Base-by-base conservation (phyloP, 2,113 vertebrate species). In the Chroicocephalus ridibundus region DNA sequence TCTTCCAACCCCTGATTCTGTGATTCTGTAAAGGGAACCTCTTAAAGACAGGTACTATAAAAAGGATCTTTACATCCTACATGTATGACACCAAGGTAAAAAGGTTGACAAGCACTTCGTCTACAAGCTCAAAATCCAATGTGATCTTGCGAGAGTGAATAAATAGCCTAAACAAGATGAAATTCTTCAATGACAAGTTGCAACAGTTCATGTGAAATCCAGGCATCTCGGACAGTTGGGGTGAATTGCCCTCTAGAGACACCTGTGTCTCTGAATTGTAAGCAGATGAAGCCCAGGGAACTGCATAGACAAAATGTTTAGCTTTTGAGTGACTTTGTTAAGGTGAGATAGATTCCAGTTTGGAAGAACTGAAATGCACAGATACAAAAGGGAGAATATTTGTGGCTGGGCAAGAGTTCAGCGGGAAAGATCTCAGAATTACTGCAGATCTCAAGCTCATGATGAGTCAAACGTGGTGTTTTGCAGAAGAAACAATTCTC, bases 371-470 rank as follows among this genome's bases (percentile, higher is more conserved):
- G 69, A 96, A 95, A 88, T 55, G n/a, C 68, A 17, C 52, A 92
- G 71, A 93, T 88, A 92, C 3, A 4, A 74, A 94, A 31, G 13
- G n/a, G 60, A 81, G 85, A 94, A 95, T 95, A 86, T 88, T 93
- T 97, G 92, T 95, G 88, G 88, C 42, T 94, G 85, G 90, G 90
- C 96, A 96, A 66, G 25, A 52, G 49, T 93, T 90, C 93, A 97
- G 66, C 70, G 90, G 79, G 71, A 94, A 93, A 95, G 71, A 90
- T 88, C 76, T 90, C 90, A 29, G 64, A 83, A 92, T 77, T 92
- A 60, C 60, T 51, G 85, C 83, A 90, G 68, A 90, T 92, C 90
- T 95, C 68, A 92, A 90, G 64, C 38, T 78, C 51, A 64, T 34
- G 62, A 88, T 68, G 86, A 94, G 60, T 92, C 93, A 90, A 96